Evolutionary conservation across 2,888 invertebrate species (phyloP).

Genomic region (Tenthredo scrophulariae): DNA sequence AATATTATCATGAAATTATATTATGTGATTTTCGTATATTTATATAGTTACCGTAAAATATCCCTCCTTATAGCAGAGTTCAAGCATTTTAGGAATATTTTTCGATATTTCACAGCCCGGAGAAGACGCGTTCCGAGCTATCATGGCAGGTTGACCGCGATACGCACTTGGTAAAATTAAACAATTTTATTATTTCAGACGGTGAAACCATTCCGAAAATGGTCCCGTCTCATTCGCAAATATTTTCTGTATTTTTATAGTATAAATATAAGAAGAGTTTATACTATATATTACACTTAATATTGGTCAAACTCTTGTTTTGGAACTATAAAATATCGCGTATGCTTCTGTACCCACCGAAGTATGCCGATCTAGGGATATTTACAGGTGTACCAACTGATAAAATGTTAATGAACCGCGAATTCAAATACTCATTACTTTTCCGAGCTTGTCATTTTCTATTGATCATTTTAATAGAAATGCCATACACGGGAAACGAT

Average conservation of each 20-base stretch:
- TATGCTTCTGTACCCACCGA: conserved; percentile 63
- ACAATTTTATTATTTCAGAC: conserved; percentile 29
- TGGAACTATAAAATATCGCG: conserved; percentile 68
- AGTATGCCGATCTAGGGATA: conserved; percentile 59
- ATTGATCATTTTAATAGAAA: not conserved
- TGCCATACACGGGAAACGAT: not conserved
- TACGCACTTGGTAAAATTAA: conserved; percentile 63
- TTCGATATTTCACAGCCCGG: conserved; percentile 66
- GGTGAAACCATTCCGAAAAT: not conserved
- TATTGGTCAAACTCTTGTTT: conserved; percentile 63
- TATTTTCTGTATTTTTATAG: conserved; percentile 24
- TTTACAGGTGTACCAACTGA: conserved; percentile 54
- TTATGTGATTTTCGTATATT: conserved; percentile 13
- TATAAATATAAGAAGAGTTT: not conserved
- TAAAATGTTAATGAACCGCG: not conserved
- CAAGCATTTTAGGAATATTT: conserved; percentile 69
- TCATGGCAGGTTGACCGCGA: conserved; percentile 75
- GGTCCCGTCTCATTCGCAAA: not conserved
- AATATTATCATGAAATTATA: not conserved
- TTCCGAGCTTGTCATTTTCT: not conserved
- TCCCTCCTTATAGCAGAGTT: conserved; percentile 71
- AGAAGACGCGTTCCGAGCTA: conserved; percentile 76
- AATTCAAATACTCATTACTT: not conserved
- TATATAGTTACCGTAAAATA: conserved; percentile 68
- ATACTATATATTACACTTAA: conserved; percentile 26